Conservation (phyloP, 2,797 vertebrate genomes). For the Ceryle rudis region DNA sequence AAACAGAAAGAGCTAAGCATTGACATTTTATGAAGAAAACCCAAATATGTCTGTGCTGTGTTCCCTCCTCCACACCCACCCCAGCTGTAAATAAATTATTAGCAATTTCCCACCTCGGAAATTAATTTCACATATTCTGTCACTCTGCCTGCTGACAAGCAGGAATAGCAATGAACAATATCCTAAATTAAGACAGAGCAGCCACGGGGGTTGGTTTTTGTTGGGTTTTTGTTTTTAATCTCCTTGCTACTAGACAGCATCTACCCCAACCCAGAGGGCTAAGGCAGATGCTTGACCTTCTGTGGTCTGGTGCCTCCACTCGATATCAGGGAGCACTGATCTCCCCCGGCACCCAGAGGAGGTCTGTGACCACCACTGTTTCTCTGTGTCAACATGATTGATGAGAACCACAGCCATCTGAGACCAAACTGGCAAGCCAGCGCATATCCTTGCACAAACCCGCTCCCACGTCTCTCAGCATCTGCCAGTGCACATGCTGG, state of each 20-base stretch:
- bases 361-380: not conserved
- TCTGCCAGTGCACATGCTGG: not conserved
- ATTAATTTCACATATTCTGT: constrained; percentile 24
- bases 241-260: not conserved
- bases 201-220: not conserved
- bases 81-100: constrained; percentile 52
- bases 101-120: constrained; percentile 52
- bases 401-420: not conserved
- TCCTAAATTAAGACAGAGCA: not conserved
- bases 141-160: constrained; percentile 29
- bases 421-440: not conserved
- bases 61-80: not conserved
- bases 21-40: not conserved
- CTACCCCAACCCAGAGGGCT: not conserved
- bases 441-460: not conserved
- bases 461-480: not conserved
- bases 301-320: not conserved
- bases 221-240: accelerated
- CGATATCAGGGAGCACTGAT: not conserved
- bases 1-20: not conserved
- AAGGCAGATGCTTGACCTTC: not conserved
- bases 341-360: not conserved
- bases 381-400: not conserved
- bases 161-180: not conserved
- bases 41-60: not conserved